Evolutionary conservation across 2,797 vertebrate species (phyloP).

Genomic region (Lagocephalus sceleratus): DNA sequence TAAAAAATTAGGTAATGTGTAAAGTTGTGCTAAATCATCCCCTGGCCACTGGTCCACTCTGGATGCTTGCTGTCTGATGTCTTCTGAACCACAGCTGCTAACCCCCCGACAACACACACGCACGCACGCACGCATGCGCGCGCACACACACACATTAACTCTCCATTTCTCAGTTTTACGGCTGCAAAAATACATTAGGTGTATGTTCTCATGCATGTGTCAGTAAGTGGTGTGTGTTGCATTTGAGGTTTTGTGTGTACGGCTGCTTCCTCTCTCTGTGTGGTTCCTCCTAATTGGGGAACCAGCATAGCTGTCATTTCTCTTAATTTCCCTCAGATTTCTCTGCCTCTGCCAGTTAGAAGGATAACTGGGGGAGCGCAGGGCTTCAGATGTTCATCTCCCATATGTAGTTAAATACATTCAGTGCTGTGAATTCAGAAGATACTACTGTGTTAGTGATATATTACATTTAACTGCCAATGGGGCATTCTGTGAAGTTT

Average conservation of each 20-base stretch:
- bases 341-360: slow-evolving; percentile 38
- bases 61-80: slow-evolving; percentile 65
- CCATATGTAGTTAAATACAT: slow-evolving; percentile 42
- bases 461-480: slow-evolving; percentile 24
- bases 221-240: slow-evolving; percentile 5
- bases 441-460: slow-evolving; percentile 26
- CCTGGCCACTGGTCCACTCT: too few relatives aligned
- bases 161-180: slow-evolving; percentile 28
- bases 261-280: slow-evolving; percentile 44
- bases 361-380: slow-evolving; percentile 24
- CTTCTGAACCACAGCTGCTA: slow-evolving; percentile 33
- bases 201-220: slow-evolving; percentile 9
- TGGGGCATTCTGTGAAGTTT: slow-evolving; percentile 28
- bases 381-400: slow-evolving; percentile 36
- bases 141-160: too few relatives aligned
- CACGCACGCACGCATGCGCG: slow-evolving; percentile 6
- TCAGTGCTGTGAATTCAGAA: slow-evolving; percentile 41
- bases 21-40: too few relatives aligned
- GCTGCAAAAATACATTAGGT: slow-evolving; percentile 19
- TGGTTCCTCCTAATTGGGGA: slow-evolving; percentile 61
- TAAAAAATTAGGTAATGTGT: too few relatives aligned
- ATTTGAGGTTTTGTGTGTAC: slow-evolving; percentile 1
- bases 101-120: too few relatives aligned
- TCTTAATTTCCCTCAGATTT: slow-evolving; percentile 35
- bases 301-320: slow-evolving; percentile 58